Base-by-base conservation (phyloP, 2,797 vertebrate genomes). In the Selene dorsalis region DNA sequence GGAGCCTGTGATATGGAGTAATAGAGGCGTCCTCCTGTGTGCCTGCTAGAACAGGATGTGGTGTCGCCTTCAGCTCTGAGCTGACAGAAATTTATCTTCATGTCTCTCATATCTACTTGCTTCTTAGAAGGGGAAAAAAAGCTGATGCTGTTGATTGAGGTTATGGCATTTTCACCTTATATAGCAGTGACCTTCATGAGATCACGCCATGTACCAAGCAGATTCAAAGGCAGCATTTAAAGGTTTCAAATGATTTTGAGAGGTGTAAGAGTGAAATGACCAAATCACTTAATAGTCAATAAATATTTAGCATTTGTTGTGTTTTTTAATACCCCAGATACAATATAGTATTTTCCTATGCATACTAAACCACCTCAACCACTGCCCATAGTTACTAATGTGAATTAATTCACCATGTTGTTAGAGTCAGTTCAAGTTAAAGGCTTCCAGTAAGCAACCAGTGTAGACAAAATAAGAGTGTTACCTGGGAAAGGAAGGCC, bases 401-500 rank as follows among this genome's bases (percentile, higher is more conserved):
- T 60, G 39, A 35, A 8, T 35, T 35, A 35, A 9, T 35, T 35
- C 32, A 8, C 32, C 7, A 35, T 9, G 1, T 35, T 35, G 7
- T 9, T 35, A 35, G 32, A 35, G 32, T 35, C 6, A 8, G 32
- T 35, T 35, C 32, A 35, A 35, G 32, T 35, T 35, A 35, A 35
- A 35, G 7, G 7, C 32, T 35, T 35, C 30, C 32, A 35, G 32
- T 35, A 9, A 35, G 9, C 32, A 35, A 35, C 32, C 1, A 8
- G 32, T 9, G 1, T 8, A 35, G 32, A 35, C 1, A 35, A 32
- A 35, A 35, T 20, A 28, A 53, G 13, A 7, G 43, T 6, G 6
- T 45, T 63, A 99, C 98, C 95, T 92, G 85, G 94, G 94, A 80
- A 99, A 99, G 0, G 96, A 97, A 0, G 98, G 98, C 18, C 97